Conservation (phyloP, 2,888 invertebrate species). For the Zootermopsis nevadensis region DNA sequence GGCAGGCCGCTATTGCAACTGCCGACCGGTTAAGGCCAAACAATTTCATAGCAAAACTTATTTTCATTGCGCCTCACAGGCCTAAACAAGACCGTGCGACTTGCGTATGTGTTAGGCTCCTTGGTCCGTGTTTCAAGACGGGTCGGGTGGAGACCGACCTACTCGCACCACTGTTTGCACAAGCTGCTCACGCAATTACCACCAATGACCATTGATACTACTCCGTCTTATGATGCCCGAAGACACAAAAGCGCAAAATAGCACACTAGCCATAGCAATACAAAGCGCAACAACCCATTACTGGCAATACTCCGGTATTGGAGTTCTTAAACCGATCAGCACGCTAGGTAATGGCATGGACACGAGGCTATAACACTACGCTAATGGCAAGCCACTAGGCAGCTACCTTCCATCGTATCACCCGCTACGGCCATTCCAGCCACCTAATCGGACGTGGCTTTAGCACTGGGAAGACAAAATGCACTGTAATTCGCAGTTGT, state of each 20-base stretch:
- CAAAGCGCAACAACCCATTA: too few relatives aligned
- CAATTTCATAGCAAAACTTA: slow-evolving; percentile 59
- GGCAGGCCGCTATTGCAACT: too few relatives aligned
- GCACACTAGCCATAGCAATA: too few relatives aligned
- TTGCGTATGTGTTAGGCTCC: slow-evolving; percentile 79
- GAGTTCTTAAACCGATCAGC: too few relatives aligned
- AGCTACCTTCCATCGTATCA: neutral
- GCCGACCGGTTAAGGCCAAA: slow-evolving; percentile 60
- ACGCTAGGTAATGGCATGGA: too few relatives aligned
- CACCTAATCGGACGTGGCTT: neutral
- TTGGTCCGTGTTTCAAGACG: slow-evolving; percentile 84
- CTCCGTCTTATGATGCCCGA: too few relatives aligned
- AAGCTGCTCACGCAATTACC: neutral
- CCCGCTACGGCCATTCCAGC: neutral
- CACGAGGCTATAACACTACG: too few relatives aligned
- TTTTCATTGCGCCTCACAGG: slow-evolving; percentile 76
- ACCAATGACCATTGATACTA: too few relatives aligned
- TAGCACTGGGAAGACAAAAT: neutral
- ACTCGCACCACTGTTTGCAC: neutral
- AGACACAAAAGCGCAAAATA: too few relatives aligned
- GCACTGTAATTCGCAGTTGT: neutral
- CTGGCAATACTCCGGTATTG: too few relatives aligned
- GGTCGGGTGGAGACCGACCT: slow-evolving; percentile 66
- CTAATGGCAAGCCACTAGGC: neutral
- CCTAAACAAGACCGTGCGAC: slow-evolving; percentile 71